Evolutionary conservation across 2,888 invertebrate genomes (phyloP).

Genomic region (Actias luna): DNA sequence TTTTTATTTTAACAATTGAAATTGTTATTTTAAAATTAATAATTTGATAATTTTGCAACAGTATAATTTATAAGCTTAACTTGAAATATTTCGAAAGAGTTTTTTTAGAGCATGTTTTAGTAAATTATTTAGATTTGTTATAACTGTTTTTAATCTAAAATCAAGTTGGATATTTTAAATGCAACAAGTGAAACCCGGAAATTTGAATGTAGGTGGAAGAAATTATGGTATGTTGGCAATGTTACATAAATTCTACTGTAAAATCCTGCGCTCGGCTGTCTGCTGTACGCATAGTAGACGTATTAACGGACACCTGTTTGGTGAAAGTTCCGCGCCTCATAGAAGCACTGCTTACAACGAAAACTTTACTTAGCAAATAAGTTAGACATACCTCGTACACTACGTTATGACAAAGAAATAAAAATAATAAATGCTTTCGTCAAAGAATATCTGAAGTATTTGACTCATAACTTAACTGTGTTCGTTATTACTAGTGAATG

Average conservation of each 20-base stretch:
- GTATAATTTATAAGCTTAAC: neutral
- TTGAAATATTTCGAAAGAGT: neutral
- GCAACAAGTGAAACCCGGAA: conserved; percentile 17
- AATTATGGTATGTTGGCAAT: conserved; percentile 18
- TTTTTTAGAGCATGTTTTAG: neutral
- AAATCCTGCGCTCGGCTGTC: neutral
- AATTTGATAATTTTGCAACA: neutral
- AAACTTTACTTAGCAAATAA: neutral
- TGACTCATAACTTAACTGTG: neutral
- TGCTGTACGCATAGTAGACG: conserved; percentile 25
- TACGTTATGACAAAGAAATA: neutral
- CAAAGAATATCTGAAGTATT: neutral
- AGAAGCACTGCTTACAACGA: neutral
- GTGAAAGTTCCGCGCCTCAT: conserved; percentile 48
- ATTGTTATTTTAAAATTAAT: neutral
- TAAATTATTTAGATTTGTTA: neutral
- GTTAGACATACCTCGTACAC: neutral
- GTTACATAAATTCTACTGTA: conserved; percentile 16
- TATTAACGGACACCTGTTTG: conserved; percentile 48
- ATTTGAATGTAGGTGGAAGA: conserved; percentile 12
- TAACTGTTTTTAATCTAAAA: neutral
- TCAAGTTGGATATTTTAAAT: neutral
- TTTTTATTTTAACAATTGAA: neutral
- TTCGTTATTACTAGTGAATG: neutral
- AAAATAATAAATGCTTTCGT: neutral